These are phyloP conservation scores for Cebus imitator DNA, from an alignment of 2,113 vertebrate species.

Conservation along the genomic window DNA sequence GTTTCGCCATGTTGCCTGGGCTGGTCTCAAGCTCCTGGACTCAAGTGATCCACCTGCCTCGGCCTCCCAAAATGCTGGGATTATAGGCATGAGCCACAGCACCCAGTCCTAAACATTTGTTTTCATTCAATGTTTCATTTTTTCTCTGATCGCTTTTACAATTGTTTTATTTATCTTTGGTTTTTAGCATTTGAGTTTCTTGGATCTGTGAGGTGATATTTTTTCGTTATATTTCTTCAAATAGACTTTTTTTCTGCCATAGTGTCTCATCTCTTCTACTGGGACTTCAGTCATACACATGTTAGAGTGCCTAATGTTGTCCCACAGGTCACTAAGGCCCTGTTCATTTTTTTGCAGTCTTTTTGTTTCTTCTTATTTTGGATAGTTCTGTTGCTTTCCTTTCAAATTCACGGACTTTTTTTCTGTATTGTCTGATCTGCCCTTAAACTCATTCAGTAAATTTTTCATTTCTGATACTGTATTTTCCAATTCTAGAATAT, in stretches of 20 bases:
- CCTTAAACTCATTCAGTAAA: neutral
- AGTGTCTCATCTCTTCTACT: neutral
- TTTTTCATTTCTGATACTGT: neutral
- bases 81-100: too few relatives aligned
- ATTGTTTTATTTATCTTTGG: neutral
- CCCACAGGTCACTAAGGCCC: neutral
- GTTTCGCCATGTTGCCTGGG: too few relatives aligned
- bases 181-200: neutral
- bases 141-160: neutral
- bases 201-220: neutral
- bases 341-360: neutral
- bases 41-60: too few relatives aligned
- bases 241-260: neutral
- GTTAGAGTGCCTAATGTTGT: neutral
- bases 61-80: too few relatives aligned
- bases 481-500: conserved; percentile 24
- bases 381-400: neutral
- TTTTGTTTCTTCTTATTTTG: neutral
- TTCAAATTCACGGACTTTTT: neutral
- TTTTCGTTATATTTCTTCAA: neutral
- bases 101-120: neutral
- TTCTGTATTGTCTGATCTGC: neutral
- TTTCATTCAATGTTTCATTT: neutral
- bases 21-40: too few relatives aligned
- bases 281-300: neutral